Evolutionary conservation across 2,797 vertebrate species (phyloP).

Genomic region (Muscicapa striata): DNA sequence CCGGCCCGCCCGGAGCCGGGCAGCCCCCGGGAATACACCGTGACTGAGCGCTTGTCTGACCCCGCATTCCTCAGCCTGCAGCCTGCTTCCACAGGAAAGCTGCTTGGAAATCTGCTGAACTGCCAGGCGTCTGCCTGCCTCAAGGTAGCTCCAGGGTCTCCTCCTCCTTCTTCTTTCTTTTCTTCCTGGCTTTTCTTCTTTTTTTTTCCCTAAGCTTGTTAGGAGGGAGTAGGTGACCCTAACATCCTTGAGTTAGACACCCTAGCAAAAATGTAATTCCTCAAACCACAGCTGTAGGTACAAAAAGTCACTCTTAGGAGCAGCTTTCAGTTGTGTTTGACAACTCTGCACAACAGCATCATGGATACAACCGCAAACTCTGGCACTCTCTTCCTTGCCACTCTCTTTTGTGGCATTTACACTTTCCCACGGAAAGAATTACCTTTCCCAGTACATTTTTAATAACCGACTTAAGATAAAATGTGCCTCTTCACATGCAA

Average conservation of each 20-base stretch:
- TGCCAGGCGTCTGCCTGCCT: conserved; percentile 49
- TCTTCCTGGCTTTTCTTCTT: not conserved
- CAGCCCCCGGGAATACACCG: conserved; percentile 78
- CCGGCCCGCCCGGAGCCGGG: conserved; percentile 76
- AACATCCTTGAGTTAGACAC: not conserved
- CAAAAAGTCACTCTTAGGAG: conserved; percentile 21
- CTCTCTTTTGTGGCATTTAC: not conserved
- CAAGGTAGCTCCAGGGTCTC: conserved; percentile 1
- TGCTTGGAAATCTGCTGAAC: conserved; percentile 39
- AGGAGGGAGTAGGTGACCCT: not conserved
- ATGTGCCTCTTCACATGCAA: not conserved
- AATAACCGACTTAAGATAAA: not conserved
- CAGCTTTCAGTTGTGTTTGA: not conserved
- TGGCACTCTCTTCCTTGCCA: not conserved
- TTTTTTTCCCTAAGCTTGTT: not conserved
- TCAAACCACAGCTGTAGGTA: conserved; percentile 35
- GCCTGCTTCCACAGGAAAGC: conserved; percentile 76
- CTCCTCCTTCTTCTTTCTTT: not conserved
- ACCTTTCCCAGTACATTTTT: not conserved
- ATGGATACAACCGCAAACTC: not conserved
- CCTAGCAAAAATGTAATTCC: conserved; percentile 24
- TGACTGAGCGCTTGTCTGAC: conserved; percentile 88
- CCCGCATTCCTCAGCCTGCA: conserved; percentile 84
- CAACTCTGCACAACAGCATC: not conserved
- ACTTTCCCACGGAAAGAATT: not conserved